Evolutionary conservation across 2,113 vertebrate genomes (phyloP).

Genomic region (Callocephalon fimbriatum): DNA sequence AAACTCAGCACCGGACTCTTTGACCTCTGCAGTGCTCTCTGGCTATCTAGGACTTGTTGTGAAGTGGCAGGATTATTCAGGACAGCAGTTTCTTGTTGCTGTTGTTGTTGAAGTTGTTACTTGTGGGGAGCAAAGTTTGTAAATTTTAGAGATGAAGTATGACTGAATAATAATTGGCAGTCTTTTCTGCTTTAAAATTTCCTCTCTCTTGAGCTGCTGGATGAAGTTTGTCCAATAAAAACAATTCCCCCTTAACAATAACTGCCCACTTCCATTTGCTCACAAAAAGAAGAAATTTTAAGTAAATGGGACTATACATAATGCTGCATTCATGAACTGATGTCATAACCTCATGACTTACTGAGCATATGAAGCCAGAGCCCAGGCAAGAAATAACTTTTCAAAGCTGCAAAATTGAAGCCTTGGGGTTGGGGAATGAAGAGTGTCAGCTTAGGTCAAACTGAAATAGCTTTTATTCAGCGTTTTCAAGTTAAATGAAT

Average conservation of each 20-base stretch:
- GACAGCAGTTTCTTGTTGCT: not conserved
- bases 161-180: not conserved
- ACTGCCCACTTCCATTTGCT: not conserved
- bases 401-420: not conserved
- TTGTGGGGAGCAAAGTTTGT: not conserved
- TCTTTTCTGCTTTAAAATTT: conserved; percentile 22
- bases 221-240: conserved; percentile 10
- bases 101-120: not conserved
- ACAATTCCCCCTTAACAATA: not conserved
- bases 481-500: not conserved
- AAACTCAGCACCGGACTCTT: not conserved
- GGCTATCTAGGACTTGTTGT: not conserved
- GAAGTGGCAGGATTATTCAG: conserved; percentile 8
- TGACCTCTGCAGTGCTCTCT: not conserved
- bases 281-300: conserved; percentile 7
- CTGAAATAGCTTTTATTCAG: conserved; percentile 26
- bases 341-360: conserved; percentile 31
- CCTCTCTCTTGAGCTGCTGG: conserved; percentile 24
- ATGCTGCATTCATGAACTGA: conserved; percentile 34
- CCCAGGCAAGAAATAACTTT: not conserved
- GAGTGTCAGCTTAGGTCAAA: not conserved
- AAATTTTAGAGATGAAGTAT: not conserved
- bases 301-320: conserved; percentile 6
- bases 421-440: not conserved
- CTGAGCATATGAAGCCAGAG: conserved; percentile 22